A percentile compares a stretch with the other conserved stretches of the same genome.
phyloP scores from a whole-genome alignment of 2,888 invertebrate species.

The Aporophyla nigra region DNA sequence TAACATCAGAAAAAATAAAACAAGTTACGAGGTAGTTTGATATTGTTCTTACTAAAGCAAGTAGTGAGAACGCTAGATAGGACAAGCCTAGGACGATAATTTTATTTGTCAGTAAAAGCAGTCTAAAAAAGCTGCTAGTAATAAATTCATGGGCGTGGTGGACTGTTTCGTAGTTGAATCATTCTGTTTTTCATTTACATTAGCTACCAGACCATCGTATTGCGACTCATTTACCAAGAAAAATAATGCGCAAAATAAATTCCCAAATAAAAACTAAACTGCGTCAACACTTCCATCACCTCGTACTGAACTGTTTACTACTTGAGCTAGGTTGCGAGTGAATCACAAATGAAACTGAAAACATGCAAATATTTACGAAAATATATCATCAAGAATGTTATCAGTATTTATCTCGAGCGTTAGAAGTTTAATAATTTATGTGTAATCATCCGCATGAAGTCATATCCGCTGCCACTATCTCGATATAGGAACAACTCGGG shows the following conservation, averaged over 20 bases:
- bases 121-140: conserved; percentile 8
- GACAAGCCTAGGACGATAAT: conserved; percentile 12
- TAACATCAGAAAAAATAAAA: neutral
- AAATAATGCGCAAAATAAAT: conserved; percentile 44
- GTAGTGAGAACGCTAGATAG: neutral
- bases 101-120: conserved; percentile 1
- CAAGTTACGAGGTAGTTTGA: neutral
- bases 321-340: conserved; percentile 40
- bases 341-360: conserved; percentile 60
- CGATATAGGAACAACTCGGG: conserved; percentile 32
- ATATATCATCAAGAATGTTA: conserved; percentile 60
- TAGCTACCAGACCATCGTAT: conserved; percentile 9
- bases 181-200: conserved; percentile 55
- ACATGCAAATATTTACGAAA: conserved; percentile 64
- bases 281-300: conserved; percentile 51
- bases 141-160: conserved; percentile 15
- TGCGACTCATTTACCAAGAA: conserved; percentile 50
- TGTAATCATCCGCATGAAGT: conserved; percentile 53
- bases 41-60: conserved; percentile 1
- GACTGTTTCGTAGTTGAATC: conserved; percentile 32
- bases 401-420: conserved; percentile 50
- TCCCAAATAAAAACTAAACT: conserved; percentile 44
- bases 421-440: conserved; percentile 42
- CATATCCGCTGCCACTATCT: conserved; percentile 56
- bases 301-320: conserved; percentile 50